Evolutionary conservation across 2,888 invertebrate genomes (phyloP).

Genomic region (Pristionchus mayeri): DNA sequence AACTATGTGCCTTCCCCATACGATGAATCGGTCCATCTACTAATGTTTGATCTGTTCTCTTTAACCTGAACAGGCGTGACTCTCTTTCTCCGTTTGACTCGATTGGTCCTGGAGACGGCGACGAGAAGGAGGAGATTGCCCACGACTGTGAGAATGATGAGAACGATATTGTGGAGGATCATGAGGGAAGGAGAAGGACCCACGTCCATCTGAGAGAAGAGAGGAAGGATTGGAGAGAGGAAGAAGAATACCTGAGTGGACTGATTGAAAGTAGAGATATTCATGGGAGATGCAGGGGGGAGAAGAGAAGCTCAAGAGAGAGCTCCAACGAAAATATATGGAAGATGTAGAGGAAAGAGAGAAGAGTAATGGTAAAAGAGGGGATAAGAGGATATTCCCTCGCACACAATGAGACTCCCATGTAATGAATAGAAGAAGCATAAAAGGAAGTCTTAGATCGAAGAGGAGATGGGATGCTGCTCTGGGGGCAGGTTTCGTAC

Average conservation of each 20-base stretch:
- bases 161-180: slow-evolving; percentile 42
- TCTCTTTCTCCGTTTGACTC: neutral
- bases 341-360: neutral
- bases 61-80: slow-evolving; percentile 42
- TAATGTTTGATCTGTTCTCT: too few species aligned
- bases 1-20: too few species aligned
- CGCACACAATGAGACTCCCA: slow-evolving; percentile 19
- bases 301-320: neutral
- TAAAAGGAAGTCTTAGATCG: neutral
- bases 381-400: neutral
- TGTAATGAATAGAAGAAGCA: neutral
- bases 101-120: slow-evolving; percentile 24
- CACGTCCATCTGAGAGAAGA: too few species aligned
- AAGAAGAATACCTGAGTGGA: neutral
- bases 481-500: too few species aligned
- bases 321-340: too few species aligned
- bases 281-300: slow-evolving; percentile 11
- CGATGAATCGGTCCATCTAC: too few species aligned
- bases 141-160: slow-evolving; percentile 13
- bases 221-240: too few species aligned
- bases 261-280: neutral
- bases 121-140: slow-evolving; percentile 30
- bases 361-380: slow-evolving; percentile 30
- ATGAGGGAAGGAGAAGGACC: slow-evolving; percentile 15
- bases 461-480: slow-evolving; percentile 17